Base-by-base conservation (phyloP, 1,140 invertebrate genomes). In the Drosophila athabasca region DNA sequence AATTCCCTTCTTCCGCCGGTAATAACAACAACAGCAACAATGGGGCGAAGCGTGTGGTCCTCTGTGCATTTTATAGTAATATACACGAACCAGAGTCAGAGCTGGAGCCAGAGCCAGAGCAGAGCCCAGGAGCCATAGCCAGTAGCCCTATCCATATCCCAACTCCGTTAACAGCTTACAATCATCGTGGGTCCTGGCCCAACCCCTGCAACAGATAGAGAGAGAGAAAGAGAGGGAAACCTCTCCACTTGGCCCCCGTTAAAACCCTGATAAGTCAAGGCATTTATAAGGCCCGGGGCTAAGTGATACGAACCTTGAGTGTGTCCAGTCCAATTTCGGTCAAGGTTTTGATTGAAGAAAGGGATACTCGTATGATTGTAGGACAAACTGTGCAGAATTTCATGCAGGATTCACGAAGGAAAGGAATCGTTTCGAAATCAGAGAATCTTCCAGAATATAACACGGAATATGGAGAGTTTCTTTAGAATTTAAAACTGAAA, bases 1-100 rank as follows among this genome's bases (percentile, higher is more conserved):
- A 78, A 78, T 76, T 75, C 66, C 62, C 69, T 81, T 81, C 78
- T 77, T 77, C 79, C 79, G 74, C 73, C 78, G 78, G 74, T 71
- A 76, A 80, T 81, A 81, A 75, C 71, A 87, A 75, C 71, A 87
- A 76, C 68, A 72, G 62, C 57, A 79, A 62, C 76, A 79, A 77
- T 76, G 73, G 50, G 71, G 60, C 39, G 19, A 55, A 58, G 15
- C 51, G 9, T 22, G 11, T 19, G 51, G 15, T 19, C 22, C 58
- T 61, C 57, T 78, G 51, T 70, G 74, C 62, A 84, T 76, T 76
- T 79, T 84, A 82, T 82, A 81, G 62, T 61, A 75, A 41, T 39
- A 44, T 52, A 58, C 8, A 8, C 48, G 29, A 24, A 35, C 11
- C 55, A 35, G 39, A 49, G 31, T 22, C 24, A 24, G 22, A 24